These are phyloP conservation scores for Microcebus lehilahytsara DNA, from an alignment of 2,113 vertebrate species.

Conservation along the genomic window DNA sequence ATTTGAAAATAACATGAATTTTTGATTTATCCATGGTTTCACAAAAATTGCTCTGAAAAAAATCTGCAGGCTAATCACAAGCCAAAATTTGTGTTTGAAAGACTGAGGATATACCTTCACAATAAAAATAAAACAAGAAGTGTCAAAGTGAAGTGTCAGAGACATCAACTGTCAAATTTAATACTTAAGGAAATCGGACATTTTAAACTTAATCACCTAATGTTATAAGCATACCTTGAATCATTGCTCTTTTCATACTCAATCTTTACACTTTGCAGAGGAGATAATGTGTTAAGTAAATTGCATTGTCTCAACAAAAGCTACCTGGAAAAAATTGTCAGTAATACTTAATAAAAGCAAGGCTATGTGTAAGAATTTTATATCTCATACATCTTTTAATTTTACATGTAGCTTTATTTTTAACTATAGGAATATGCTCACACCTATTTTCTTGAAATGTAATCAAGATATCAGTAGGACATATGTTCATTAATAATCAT, in stretches of 20 bases:
- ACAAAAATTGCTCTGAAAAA: no score
- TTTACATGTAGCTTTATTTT: neutral
- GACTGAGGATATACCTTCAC: no score
- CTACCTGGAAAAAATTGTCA: neutral
- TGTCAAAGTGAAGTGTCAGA: no score
- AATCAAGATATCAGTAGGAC: neutral
- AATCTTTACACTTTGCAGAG: slow-evolving; percentile 42
- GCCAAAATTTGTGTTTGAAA: no score
- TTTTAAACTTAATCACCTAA: no score
- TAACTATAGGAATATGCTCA: neutral
- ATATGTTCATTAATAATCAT: neutral
- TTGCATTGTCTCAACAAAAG: neutral
- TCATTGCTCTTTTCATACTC: slow-evolving; percentile 58
- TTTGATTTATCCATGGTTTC: no score
- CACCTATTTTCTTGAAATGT: neutral
- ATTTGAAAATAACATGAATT: no score
- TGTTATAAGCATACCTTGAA: slow-evolving; percentile 47
- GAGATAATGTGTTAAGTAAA: slow-evolving; percentile 40
- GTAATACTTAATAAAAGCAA: neutral
- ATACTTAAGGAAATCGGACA: no score
- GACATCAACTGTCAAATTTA: no score
- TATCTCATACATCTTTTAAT: neutral
- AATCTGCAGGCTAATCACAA: no score
- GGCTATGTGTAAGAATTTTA: neutral
- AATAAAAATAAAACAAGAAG: no score